Evolutionary conservation across 2,888 invertebrate species (phyloP).

Genomic region (Hydraecia micacea): DNA sequence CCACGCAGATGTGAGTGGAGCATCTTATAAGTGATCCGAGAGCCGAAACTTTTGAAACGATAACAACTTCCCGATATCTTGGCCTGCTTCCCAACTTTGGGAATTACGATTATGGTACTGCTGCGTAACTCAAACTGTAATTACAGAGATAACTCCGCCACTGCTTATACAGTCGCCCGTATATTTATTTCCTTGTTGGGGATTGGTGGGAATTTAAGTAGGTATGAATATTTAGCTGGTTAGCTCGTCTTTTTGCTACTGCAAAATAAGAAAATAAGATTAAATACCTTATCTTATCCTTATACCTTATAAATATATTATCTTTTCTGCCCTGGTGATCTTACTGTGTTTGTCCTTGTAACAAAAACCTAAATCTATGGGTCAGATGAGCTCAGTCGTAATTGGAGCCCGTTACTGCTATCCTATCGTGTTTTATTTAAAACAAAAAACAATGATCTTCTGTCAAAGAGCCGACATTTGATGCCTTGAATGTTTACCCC

Average conservation of each 20-base stretch:
- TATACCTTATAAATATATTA: not conserved
- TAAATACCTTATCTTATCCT: not conserved
- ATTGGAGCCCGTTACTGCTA: constrained; percentile 29
- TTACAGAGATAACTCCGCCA: constrained; percentile 66
- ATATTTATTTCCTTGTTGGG: constrained; percentile 53
- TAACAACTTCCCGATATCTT: constrained; percentile 74
- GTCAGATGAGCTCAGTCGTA: constrained; percentile 2
- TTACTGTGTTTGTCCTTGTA: not conserved
- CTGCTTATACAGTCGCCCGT: constrained; percentile 64
- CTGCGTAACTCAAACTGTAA: constrained; percentile 73
- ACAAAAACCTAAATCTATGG: constrained; percentile 10
- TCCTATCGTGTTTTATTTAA: constrained; percentile 12
- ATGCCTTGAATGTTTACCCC: constrained; percentile 24
- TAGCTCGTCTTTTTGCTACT: not conserved
- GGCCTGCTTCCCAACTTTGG: constrained; percentile 67
- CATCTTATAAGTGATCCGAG: constrained; percentile 63
- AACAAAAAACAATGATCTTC: constrained; percentile 22
- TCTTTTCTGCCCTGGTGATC: not conserved
- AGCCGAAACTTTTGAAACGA: constrained; percentile 68
- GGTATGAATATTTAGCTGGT: constrained; percentile 14
- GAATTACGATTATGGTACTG: constrained; percentile 75
- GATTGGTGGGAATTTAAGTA: constrained; percentile 22
- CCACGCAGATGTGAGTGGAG: constrained; percentile 56
- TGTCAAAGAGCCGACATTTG: constrained; percentile 46
- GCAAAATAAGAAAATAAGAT: not conserved